Conservation (phyloP, 2,888 invertebrate genomes). For the Eucera pruinosa region DNA sequence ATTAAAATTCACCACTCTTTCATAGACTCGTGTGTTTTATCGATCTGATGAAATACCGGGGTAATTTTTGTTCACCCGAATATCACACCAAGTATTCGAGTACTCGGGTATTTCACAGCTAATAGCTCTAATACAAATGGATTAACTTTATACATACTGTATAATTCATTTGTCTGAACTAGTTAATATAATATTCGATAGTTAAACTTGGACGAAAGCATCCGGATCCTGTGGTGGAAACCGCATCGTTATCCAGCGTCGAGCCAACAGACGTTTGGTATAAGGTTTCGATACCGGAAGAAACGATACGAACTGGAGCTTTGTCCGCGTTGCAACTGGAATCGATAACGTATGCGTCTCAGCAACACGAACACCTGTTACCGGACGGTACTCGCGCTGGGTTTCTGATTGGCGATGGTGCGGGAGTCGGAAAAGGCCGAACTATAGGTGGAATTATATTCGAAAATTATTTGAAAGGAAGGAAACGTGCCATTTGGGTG, state of each 20-base stretch:
- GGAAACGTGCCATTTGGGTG: slow-evolving; percentile 99
- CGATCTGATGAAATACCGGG: too few relatives aligned
- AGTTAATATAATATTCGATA: slow-evolving; percentile 80
- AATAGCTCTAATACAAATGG: too few relatives aligned
- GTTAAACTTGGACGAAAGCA: slow-evolving; percentile 97
- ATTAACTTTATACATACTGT: too few relatives aligned
- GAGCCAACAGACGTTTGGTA: slow-evolving; percentile 98
- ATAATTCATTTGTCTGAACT: not conserved
- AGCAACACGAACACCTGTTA: slow-evolving; percentile 96
- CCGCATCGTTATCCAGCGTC: slow-evolving; percentile 97
- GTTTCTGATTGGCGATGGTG: slow-evolving; percentile 98
- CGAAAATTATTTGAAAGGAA: slow-evolving; percentile 97
- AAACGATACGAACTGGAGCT: slow-evolving; percentile 92
- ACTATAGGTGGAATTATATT: slow-evolving; percentile 99
- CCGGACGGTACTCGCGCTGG: slow-evolving; percentile 96
- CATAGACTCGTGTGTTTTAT: too few relatives aligned
- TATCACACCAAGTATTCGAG: too few relatives aligned
- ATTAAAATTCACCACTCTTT: too few relatives aligned
- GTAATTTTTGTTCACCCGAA: too few relatives aligned
- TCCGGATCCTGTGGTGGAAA: slow-evolving; percentile 99
- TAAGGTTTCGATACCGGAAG: slow-evolving; percentile 92
- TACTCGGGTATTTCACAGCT: too few relatives aligned
- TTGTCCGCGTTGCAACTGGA: slow-evolving; percentile 98
- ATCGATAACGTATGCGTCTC: slow-evolving; percentile 98
- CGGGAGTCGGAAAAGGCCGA: slow-evolving; percentile 98